Conservation (phyloP, 2,888 invertebrate species). For the Lochmaea capreae region DNA sequence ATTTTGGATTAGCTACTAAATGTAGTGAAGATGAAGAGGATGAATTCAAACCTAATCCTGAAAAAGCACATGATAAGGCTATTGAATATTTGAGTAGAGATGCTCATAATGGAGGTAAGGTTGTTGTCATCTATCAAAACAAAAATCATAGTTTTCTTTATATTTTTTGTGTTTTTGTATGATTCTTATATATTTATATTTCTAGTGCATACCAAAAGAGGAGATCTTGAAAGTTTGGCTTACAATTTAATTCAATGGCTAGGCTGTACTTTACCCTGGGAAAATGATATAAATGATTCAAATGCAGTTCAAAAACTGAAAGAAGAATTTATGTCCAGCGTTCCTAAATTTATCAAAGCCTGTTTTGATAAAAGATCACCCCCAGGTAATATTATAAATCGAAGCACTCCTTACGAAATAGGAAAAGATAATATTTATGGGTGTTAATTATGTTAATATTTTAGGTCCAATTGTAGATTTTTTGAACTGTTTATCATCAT, state of each 20-base stretch:
- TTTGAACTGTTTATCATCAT: conserved; percentile 74
- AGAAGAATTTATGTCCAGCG: conserved; percentile 72
- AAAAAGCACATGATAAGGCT: conserved; percentile 96
- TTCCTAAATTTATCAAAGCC: conserved; percentile 45
- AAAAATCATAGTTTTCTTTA: too few species aligned
- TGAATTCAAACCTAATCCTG: conserved; percentile 88
- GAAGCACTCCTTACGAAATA: too few species aligned
- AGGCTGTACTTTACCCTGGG: conserved; percentile 87
- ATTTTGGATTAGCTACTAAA: conserved; percentile 92
- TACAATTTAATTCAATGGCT: conserved; percentile 96
- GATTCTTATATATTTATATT: conserved; percentile 25
- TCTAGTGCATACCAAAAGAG: conserved; percentile 82
- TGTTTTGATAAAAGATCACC: conserved; percentile 49
- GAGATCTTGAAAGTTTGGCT: conserved; percentile 93
- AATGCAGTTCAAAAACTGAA: conserved; percentile 76
- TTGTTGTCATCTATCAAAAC: background rate
- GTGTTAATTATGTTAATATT: conserved; percentile 52
- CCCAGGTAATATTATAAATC: conserved; percentile 43
- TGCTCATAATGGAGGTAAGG: conserved; percentile 88
- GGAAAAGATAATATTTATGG: too few species aligned
- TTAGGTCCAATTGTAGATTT: conserved; percentile 73
- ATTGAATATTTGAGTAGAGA: conserved; percentile 96
- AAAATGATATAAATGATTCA: conserved; percentile 73
- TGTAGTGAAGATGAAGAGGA: conserved; percentile 75
- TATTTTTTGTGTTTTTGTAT: too few species aligned